Base-by-base conservation (phyloP, 2,797 vertebrate species). In the Hippoglossus hippoglossus region DNA sequence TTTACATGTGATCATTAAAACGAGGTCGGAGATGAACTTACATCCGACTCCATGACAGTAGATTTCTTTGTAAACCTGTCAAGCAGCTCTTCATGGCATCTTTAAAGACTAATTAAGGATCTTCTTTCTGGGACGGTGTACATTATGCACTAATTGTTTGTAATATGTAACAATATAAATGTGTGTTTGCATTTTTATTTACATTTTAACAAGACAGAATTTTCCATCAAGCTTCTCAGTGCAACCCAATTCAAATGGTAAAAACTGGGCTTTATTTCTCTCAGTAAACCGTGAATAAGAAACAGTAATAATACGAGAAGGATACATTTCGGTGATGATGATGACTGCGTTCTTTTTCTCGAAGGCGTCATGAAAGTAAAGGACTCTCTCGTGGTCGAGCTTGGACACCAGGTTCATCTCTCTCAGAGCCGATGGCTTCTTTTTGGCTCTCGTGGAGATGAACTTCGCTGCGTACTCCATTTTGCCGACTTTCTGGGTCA, bases 291-390 rank as follows among this genome's bases (percentile, higher is more conserved):
- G 26, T 53, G 21, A 5, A 44, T 51, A 16, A 54, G 15, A 25
- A 28, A 36, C 11, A 12, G 26, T 60, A 26, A 69, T 19, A 61
- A 28, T 49, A 12, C 9, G 5, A 22, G 58, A 84, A 95, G 95
- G 97, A 98, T 99, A 98, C 97, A 97, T 86, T 89, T 99, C 98
- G 5, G 96, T 96, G 93, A 99, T 91, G 60, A 99, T 94, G 83
- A 99, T 93, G 70, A 98, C 92, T 0, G 95, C 95, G 0, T 96
- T 98, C 90, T 96, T 97, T 85, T 98, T 98, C 94, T 99, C 97
- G 0, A 99, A 99, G 73, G 96, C 97, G 0, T 99, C 98, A 0
- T 98, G 97, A 89, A 99, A 98, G 87, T 96, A 97, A 72, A 98
- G 89, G 0, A 99, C 86, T 59, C 94, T 95, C 81, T 98, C 96